These are phyloP conservation scores for Cardinalis cardinalis DNA, from an alignment of 2,113 vertebrate genomes.

Conservation along the genomic window DNA sequence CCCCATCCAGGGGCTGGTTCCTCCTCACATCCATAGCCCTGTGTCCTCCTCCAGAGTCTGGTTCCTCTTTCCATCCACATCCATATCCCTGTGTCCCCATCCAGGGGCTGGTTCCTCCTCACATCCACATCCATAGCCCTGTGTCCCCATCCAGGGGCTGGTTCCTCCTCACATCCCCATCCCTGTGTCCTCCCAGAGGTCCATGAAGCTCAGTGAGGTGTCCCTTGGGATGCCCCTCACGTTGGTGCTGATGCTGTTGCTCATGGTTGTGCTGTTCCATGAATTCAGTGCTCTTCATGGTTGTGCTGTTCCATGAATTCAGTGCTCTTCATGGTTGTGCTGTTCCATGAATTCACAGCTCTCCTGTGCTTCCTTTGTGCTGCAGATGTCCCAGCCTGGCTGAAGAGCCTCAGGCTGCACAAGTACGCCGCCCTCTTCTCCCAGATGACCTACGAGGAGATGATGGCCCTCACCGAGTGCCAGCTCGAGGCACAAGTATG, in stretches of 20 bases:
- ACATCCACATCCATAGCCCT: neutral
- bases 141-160: neutral
- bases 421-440: constrained; percentile 96
- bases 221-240: accelerated
- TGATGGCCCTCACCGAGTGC: constrained; percentile 95
- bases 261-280: accelerated
- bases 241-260: accelerated
- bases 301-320: too few relatives aligned
- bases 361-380: constrained; percentile 5
- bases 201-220: neutral
- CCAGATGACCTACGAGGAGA: constrained; percentile 95
- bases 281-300: too few relatives aligned
- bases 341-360: accelerated
- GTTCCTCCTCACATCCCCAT: neutral
- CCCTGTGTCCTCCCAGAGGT: neutral
- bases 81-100: neutral
- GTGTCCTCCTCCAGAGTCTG: neutral
- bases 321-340: neutral
- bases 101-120: neutral
- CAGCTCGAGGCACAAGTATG: constrained; percentile 91
- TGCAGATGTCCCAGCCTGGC: constrained; percentile 94
- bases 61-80: neutral
- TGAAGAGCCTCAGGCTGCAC: constrained; percentile 97
- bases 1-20: neutral
- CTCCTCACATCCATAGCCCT: neutral